These are phyloP conservation scores for Rhinolophus sinicus DNA, from an alignment of 2,113 vertebrate species.

Conservation along the genomic window DNA sequence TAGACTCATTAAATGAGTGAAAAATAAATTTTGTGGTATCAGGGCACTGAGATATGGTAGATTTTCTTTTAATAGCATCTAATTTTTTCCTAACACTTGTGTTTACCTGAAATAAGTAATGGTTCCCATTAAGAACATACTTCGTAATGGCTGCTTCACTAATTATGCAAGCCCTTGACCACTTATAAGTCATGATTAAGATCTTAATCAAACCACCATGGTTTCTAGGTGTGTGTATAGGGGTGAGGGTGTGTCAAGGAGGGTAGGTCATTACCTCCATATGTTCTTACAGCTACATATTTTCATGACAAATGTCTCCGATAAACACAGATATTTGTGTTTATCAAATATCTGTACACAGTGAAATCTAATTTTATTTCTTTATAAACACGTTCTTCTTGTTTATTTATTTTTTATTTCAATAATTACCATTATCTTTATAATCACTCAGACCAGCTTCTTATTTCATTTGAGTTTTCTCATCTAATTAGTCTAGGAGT, in stretches of 20 bases:
- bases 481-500: neutral
- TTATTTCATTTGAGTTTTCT: conserved; percentile 9
- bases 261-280: neutral
- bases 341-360: too few relatives aligned
- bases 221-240: neutral
- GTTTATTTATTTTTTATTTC: neutral
- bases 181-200: neutral
- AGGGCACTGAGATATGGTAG: neutral
- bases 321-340: neutral
- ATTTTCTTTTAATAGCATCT: neutral
- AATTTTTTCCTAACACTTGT: neutral
- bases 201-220: neutral
- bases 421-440: neutral
- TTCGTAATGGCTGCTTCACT: neutral
- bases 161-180: neutral
- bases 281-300: neutral
- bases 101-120: conserved; percentile 13
- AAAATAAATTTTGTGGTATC: neutral
- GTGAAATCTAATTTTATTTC: neutral
- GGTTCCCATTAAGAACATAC: neutral
- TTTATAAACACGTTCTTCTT: neutral
- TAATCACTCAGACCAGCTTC: neutral
- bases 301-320: neutral
- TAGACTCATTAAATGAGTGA: neutral
- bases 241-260: neutral